Base-by-base conservation (phyloP, 1,140 invertebrate genomes). In the Linepithema humile region DNA sequence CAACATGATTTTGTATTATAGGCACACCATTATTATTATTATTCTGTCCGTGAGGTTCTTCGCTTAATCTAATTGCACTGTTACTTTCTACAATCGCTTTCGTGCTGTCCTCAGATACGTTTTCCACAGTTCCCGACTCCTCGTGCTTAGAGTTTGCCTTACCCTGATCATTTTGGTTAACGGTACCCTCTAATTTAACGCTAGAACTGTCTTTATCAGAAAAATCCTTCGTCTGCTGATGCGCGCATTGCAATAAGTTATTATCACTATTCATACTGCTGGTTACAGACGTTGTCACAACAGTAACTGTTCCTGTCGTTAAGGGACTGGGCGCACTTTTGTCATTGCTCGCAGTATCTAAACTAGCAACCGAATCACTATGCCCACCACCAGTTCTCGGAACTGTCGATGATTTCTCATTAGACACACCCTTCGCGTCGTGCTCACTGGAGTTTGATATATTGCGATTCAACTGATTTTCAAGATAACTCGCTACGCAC, bases 1-100 rank as follows among this genome's bases (percentile, higher is more conserved):
- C 89, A 89, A 93, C 86, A 86, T 94, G 92, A 92, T 94, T 94
- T 90, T 92, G 91, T 87, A 93, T 90, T 91, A 94, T 91, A 92
- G 93, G 91, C 92, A 94, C 93, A 91, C 91, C 89, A 88, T 93
- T 93, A 70, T 91, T 92, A 90, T 91, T 94, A 91, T 90, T 93
- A 91, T 90, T 93, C 62, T 92, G 91, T 90, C 89, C 88, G 50
- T 88, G 89, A 85, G 83, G 86, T 84, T 92, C 91, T 7, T 92
- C 90, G 6, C 69, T 87, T 89, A 90, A 87, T 84, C 86, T 91
- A 86, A 80, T 89, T 86, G 87, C 87, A 86, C 89, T 86, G 59
- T 88, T 89, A 83, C 84, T 73, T 29, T 87, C 83, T 82, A 85
- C 60, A 50, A 82, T 64, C 40, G 84, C 82, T 64, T 88, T 89